Evolutionary conservation across 2,888 invertebrate species (phyloP).

Genomic region (Eristalis arbustorum): DNA sequence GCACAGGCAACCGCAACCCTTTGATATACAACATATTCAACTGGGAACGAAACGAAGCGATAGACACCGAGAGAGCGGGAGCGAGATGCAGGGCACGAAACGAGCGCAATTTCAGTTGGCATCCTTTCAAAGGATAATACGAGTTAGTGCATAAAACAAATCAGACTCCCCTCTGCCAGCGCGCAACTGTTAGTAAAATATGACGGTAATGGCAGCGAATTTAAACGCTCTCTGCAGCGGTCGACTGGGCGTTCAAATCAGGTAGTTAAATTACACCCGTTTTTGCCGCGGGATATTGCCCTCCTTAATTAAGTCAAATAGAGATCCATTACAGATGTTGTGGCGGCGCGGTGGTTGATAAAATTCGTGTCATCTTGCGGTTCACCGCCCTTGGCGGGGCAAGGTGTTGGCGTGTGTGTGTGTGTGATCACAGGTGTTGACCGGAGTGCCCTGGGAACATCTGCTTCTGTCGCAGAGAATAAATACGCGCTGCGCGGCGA

Average conservation of each 20-base stretch:
- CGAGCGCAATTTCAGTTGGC: constrained; percentile 18
- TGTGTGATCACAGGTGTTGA: constrained; percentile 42
- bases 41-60: neutral
- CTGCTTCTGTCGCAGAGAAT: constrained; percentile 48
- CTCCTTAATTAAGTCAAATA: constrained; percentile 25
- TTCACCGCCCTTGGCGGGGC: neutral
- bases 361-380: constrained; percentile 16
- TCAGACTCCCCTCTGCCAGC: neutral
- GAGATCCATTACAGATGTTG: neutral
- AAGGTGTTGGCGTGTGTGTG: neutral
- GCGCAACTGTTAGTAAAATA: constrained; percentile 29
- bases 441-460: constrained; percentile 39
- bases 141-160: constrained; percentile 9
- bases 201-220: constrained; percentile 34
- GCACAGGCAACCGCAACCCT: constrained; percentile 9
- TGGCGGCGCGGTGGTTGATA: neutral
- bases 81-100: neutral
- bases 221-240: constrained; percentile 8
- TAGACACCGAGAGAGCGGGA: neutral
- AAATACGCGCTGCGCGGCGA: neutral
- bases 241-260: constrained; percentile 1
- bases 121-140: constrained; percentile 43
- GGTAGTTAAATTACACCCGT: neutral
- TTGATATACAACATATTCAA: constrained; percentile 10
- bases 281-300: neutral